Base-by-base conservation (phyloP, 2,797 vertebrate genomes). In the Centroberyx gerrardi region DNA sequence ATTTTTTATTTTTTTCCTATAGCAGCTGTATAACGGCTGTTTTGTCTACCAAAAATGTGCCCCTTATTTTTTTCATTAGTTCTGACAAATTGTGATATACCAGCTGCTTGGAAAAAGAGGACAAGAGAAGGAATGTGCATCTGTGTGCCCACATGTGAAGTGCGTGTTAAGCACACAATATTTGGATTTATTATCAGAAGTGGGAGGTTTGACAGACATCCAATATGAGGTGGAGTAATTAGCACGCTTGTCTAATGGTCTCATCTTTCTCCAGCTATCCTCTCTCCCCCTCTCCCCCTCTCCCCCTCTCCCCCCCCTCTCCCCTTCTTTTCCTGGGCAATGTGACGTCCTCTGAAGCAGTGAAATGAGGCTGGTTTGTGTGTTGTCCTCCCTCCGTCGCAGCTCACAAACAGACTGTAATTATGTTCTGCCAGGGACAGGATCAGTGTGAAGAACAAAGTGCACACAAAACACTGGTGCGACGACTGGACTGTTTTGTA, bases 381-480 rank as follows among this genome's bases (percentile, higher is more conserved):
- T 93, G 90, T 90, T 90, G 90, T 92, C 92, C 91, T 88, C 88
- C 90, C 89, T 81, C 86, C 76, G 58, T 87, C 76, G 71, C 91
- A 31, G 76, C 88, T 87, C 87, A 76, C 87, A 90, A 93, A 91
- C 91, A 86, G 78, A 60, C 92, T 93, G 89, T 95, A 95, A 96
- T 96, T 94, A 94, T 93, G 91, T 93, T 94, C 92, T 93, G 87
- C 88, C 86, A 61, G 91, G 89, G 89, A 94, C 87, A 87, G 88
- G 91, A 93, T 93, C 94, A 92, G 91, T 79, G 77, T 61, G 46
- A 76, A 94, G 94, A 95, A 95, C 94, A 96, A 95, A 96, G 93
- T 93, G 90, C 85, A 87, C 84, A 83, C 89, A 90, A 94, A 94
- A 93, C 92, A 91, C 82, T 68, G 87, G 85, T 61, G 87, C 82